A percentile compares a stretch with the other conserved stretches of the same genome.
phyloP scores from a whole-genome alignment of 1,140 invertebrate species.

The Proales similis region DNA sequence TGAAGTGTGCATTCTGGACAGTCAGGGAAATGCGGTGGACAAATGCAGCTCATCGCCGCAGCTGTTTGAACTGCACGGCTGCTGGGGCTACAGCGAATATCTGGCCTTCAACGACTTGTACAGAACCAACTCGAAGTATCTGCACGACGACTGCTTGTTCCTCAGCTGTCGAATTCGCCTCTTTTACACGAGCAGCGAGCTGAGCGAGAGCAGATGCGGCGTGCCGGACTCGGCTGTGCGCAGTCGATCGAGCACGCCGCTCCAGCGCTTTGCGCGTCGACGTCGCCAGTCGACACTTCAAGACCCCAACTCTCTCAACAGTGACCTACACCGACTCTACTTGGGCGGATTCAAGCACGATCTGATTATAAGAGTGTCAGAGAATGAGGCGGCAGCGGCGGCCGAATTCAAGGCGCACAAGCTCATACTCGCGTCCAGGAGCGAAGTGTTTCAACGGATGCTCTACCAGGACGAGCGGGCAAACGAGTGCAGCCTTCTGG shows the following conservation, averaged over 20 bases:
- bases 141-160: not conserved
- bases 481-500: not conserved
- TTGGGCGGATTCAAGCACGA: constrained; percentile 5
- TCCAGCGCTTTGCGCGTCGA: not conserved
- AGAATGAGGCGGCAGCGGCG: not conserved
- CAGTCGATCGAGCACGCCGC: not conserved
- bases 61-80: constrained; percentile 11
- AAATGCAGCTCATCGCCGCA: constrained; percentile 22
- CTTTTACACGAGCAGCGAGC: constrained; percentile 10
- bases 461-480: not conserved
- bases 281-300: not conserved
- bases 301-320: not conserved
- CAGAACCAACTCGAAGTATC: constrained; percentile 11
- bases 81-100: constrained; percentile 33
- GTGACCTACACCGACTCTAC: not conserved
- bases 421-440: constrained; percentile 15
- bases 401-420: constrained; percentile 29
- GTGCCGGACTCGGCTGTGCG: not conserved
- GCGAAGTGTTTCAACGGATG: constrained; percentile 16
- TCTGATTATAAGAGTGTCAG: not conserved
- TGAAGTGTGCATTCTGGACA: constrained; percentile 21
- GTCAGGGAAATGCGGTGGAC: constrained; percentile 17
- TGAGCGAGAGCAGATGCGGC: not conserved
- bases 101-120: not conserved
- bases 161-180: constrained; percentile 14